phyloP scores from a whole-genome alignment of 2,797 vertebrate species.

The Dromococcyx pavoninus region DNA sequence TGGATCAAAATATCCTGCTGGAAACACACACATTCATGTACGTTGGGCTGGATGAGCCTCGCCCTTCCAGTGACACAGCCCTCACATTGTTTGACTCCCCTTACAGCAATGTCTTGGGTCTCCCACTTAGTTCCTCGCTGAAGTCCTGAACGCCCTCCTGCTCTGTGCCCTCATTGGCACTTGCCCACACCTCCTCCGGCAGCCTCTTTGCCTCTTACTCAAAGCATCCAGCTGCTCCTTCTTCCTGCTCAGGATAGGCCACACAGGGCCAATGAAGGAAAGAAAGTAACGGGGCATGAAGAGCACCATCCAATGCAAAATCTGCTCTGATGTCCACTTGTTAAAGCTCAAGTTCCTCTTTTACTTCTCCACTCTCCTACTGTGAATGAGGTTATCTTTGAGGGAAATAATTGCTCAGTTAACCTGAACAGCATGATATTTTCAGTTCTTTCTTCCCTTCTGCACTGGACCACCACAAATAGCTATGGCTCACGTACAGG shows the following conservation, averaged over 20 bases:
- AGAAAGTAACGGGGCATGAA: neutral
- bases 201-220: neutral
- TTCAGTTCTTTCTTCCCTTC: neutral
- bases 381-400: neutral
- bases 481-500: neutral
- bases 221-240: neutral
- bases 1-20: neutral
- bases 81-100: fast-evolving
- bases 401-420: neutral
- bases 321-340: neutral
- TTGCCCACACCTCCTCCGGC: neutral
- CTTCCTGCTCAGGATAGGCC: neutral
- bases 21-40: neutral
- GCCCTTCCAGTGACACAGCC: neutral
- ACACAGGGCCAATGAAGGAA: neutral
- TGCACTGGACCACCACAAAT: neutral
- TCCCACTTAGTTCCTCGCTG: neutral
- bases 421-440: neutral
- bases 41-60: fast-evolving
- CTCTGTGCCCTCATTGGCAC: neutral
- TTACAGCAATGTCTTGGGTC: neutral
- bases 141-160: neutral
- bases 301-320: neutral
- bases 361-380: neutral
- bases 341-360: neutral